Conservation (phyloP, 2,888 invertebrate species). For the Trichacis sp. region DNA sequence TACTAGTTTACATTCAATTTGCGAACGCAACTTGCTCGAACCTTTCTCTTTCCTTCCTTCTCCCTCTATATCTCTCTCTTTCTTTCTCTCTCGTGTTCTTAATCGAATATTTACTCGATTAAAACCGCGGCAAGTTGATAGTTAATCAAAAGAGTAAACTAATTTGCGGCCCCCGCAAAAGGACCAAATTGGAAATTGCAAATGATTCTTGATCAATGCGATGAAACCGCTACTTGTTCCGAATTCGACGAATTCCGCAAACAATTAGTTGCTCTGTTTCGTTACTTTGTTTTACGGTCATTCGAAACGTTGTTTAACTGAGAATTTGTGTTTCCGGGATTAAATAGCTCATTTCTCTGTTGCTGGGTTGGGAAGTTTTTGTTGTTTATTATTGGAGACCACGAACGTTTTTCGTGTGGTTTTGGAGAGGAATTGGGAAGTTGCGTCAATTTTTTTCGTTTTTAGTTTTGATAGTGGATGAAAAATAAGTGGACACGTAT, state of each 20-base stretch:
- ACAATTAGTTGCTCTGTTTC: not conserved
- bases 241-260: not conserved
- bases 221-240: not conserved
- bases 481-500: no score
- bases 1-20: slow-evolving; percentile 1
- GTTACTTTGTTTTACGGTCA: not conserved
- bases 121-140: not conserved
- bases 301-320: no score
- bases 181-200: not conserved
- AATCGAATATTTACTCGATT: slow-evolving; percentile 2
- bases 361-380: no score
- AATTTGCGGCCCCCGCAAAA: not conserved
- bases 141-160: slow-evolving; percentile 1
- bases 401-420: no score
- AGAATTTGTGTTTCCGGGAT: no score
- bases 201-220: not conserved
- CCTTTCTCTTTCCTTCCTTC: no score
- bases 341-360: no score
- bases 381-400: no score
- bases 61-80: no score
- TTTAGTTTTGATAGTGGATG: no score
- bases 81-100: not conserved
- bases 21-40: not conserved
- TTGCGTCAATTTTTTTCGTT: no score
- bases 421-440: no score